A percentile compares a stretch with the other conserved stretches of the same genome.
Evolutionary conservation across 1,140 invertebrate species (phyloP).

Genomic region (Nephila pilipes): DNA sequence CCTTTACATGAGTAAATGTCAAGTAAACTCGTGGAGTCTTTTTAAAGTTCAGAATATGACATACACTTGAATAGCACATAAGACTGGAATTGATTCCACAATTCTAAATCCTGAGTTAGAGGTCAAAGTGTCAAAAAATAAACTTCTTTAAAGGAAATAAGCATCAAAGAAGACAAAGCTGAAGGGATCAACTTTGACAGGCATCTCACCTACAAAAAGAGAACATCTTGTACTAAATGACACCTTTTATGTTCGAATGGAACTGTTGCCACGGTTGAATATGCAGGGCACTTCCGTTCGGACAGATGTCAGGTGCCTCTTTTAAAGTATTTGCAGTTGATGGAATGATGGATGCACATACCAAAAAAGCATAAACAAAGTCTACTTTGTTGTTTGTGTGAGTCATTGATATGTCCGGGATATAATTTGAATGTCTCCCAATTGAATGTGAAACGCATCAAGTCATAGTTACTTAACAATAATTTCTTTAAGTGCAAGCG

Average conservation of each 20-base stretch:
- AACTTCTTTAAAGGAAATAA: not conserved
- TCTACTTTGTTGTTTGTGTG: not conserved
- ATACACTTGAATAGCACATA: too few relatives aligned
- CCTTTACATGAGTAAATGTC: too few relatives aligned
- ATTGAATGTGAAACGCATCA: not conserved
- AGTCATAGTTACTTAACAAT: not conserved
- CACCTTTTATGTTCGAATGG: not conserved
- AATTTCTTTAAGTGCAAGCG: not conserved
- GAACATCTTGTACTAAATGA: not conserved
- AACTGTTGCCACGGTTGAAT: not conserved
- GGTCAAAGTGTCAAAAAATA: constrained; percentile 3
- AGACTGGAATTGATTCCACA: not conserved
- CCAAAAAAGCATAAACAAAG: not conserved
- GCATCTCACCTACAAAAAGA: not conserved
- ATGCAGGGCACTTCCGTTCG: not conserved
- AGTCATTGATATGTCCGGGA: not conserved
- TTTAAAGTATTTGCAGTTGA: too few relatives aligned
- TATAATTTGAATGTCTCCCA: not conserved
- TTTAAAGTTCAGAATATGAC: too few relatives aligned
- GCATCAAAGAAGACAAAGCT: not conserved
- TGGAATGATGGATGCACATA: not conserved
- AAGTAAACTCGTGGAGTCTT: too few relatives aligned
- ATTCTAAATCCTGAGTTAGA: not conserved
- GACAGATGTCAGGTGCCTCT: not conserved
- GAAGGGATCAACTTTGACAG: not conserved